phyloP scores from a whole-genome alignment of 2,888 invertebrate genomes.

The Pasiphila rectangulata region DNA sequence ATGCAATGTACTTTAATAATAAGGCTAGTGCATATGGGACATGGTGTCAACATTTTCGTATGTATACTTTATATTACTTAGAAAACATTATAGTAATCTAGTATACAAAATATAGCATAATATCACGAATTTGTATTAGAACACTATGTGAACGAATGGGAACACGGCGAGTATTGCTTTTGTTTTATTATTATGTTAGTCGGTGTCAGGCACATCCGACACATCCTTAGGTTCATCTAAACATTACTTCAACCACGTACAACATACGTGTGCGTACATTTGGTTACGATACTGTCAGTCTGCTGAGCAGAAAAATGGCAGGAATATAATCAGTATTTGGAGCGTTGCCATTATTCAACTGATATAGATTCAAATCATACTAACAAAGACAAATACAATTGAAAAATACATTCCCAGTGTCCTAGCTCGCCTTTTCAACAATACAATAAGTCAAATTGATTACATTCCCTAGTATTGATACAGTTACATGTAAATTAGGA shows the following conservation, averaged over 20 bases:
- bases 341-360: background rate
- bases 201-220: no score
- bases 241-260: no score
- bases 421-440: conserved; percentile 11
- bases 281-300: background rate
- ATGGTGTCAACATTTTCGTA: background rate
- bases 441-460: conserved; percentile 14
- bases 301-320: background rate
- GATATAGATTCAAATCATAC: background rate
- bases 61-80: no score
- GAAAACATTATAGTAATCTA: no score
- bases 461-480: conserved; percentile 28
- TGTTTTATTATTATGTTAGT: no score
- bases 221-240: no score
- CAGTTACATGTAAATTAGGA: background rate
- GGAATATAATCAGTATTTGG: background rate
- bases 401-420: conserved; percentile 5
- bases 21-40: conserved; percentile 15
- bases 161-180: no score
- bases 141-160: no score
- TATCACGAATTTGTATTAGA: no score
- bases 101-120: no score
- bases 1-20: conserved; percentile 23
- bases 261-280: no score
- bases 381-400: background rate